phyloP scores from a whole-genome alignment of 1,140 invertebrate genomes.

The Streblospio benedicti region DNA sequence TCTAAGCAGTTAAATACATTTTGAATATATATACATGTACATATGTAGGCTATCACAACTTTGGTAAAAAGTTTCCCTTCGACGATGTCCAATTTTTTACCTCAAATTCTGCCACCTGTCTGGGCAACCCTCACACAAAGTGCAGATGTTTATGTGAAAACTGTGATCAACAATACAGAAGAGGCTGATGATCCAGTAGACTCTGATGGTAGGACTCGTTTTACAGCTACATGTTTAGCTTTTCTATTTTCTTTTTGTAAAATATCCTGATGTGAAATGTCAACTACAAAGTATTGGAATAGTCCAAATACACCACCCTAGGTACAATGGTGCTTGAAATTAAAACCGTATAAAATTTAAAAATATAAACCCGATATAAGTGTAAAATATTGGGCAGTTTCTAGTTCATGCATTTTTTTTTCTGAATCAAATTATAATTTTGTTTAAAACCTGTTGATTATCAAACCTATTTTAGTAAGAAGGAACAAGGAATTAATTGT shows the following conservation, averaged over 20 bases:
- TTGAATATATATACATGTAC: not conserved
- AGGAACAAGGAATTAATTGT: too few species aligned
- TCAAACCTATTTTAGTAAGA: too few species aligned
- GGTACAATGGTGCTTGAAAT: too few species aligned
- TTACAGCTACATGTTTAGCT: conserved; percentile 18
- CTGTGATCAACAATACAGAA: conserved; percentile 54
- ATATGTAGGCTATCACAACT: conserved; percentile 53
- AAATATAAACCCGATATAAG: too few species aligned
- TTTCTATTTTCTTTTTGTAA: conserved; percentile 14
- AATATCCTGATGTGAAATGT: too few species aligned
- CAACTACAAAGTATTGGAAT: too few species aligned
- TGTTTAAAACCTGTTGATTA: too few species aligned
- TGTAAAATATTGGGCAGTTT: too few species aligned
- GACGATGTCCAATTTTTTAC: conserved; percentile 57
- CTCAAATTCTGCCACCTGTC: conserved; percentile 59
- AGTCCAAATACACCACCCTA: too few species aligned
- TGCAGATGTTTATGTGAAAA: conserved; percentile 58
- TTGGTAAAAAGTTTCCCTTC: conserved; percentile 60
- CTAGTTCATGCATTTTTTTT: too few species aligned
- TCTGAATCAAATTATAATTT: too few species aligned
- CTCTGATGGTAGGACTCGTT: conserved; percentile 49
- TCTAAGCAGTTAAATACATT: not conserved
- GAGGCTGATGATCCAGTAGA: conserved; percentile 50
- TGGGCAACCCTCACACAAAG: conserved; percentile 65
- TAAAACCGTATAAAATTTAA: too few species aligned